These are phyloP conservation scores for Pagetopsis macropterus DNA, from an alignment of 2,797 vertebrate species.

Conservation along the genomic window DNA sequence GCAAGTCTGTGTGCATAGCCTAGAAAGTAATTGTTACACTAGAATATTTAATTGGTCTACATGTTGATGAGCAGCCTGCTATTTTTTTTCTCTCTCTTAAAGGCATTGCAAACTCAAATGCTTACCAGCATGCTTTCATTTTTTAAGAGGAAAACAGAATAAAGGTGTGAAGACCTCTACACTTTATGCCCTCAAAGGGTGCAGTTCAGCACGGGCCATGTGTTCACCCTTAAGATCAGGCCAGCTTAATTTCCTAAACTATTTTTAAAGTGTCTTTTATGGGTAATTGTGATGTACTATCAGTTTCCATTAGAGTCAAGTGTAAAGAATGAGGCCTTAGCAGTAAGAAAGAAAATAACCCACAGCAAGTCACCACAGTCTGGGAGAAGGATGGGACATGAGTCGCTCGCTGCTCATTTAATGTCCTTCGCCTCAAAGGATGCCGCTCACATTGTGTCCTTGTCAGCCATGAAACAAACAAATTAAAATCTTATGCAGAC, in stretches of 20 bases:
- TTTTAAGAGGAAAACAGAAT: conserved; percentile 6
- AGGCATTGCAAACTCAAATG: neutral
- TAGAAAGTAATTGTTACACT: neutral
- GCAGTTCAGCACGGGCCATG: neutral
- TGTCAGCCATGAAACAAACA: conserved; percentile 42
- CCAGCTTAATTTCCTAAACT: conserved; percentile 63
- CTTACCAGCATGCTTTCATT: neutral
- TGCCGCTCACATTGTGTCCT: conserved; percentile 60
- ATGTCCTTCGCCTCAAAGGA: conserved; percentile 46
- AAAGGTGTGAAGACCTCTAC: neutral
- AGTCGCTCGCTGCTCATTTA: conserved; percentile 67
- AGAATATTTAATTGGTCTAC: neutral
- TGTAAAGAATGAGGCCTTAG: conserved; percentile 43
- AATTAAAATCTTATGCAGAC: conserved; percentile 10
- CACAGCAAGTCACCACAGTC: conserved; percentile 58
- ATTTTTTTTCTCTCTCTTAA: neutral
- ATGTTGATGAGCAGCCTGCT: neutral
- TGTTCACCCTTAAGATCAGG: conserved; percentile 42
- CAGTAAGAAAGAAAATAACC: conserved; percentile 70
- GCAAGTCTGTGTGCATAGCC: neutral
- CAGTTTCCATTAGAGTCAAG: conserved; percentile 67
- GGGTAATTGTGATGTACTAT: conserved; percentile 77
- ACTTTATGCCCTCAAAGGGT: conserved; percentile 3
- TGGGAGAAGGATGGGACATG: conserved; percentile 49
- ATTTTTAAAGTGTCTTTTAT: conserved; percentile 69